These are phyloP conservation scores for Heterodera carotae DNA, from an alignment of 1,140 invertebrate genomes.

Conservation along the genomic window DNA sequence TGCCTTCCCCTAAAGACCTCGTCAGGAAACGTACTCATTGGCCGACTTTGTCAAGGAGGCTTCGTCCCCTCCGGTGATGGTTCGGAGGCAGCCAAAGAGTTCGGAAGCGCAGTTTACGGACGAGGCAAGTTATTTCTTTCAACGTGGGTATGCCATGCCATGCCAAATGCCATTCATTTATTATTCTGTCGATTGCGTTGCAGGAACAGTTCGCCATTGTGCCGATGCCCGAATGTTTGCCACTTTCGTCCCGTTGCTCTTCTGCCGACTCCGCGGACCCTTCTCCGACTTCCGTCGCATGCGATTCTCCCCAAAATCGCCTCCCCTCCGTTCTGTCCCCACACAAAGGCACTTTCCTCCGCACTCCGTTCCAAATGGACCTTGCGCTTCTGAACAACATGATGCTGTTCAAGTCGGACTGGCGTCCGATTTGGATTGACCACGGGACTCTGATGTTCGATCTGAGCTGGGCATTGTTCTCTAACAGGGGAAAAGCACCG, in stretches of 20 bases:
- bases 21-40: conserved; percentile 27
- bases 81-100: neutral
- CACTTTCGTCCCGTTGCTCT: conserved; percentile 8
- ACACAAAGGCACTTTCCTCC: neutral
- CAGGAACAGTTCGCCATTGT: conserved; percentile 22
- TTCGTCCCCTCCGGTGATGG: conserved; percentile 2
- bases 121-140: too few relatives aligned
- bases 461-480: neutral
- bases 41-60: conserved; percentile 29
- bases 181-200: neutral
- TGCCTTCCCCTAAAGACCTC: conserved; percentile 10
- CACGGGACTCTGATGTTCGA: neutral
- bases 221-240: conserved; percentile 12
- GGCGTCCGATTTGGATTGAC: neutral
- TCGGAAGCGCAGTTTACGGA: neutral
- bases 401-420: neutral
- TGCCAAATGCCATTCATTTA: too few relatives aligned
- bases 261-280: neutral
- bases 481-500: neutral
- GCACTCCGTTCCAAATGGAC: neutral
- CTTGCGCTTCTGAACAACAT: neutral
- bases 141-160: neutral
- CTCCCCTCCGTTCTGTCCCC: neutral
- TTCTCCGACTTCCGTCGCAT: neutral
- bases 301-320: neutral